Evolutionary conservation across 2,888 invertebrate genomes (phyloP).

Genomic region (Lasioglossum marginatum): DNA sequence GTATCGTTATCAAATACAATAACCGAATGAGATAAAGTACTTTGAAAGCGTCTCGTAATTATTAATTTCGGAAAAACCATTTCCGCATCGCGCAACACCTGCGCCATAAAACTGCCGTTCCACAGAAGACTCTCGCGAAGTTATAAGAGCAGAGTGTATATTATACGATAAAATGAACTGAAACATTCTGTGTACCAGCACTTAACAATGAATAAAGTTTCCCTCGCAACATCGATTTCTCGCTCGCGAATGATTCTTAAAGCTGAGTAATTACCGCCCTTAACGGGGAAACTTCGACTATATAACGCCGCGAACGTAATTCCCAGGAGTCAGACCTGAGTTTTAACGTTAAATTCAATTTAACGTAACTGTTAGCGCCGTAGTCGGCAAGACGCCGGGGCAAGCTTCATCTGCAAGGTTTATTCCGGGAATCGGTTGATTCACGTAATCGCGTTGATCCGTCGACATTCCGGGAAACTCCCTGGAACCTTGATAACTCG

Average conservation of each 20-base stretch:
- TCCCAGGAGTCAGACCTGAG: background rate
- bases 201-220: slow-evolving; percentile 11
- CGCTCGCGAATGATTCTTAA: background rate
- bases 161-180: background rate
- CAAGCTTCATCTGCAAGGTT: too few species aligned
- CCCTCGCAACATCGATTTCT: background rate
- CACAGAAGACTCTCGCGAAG: background rate
- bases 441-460: slow-evolving; percentile 38
- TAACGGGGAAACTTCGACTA: background rate
- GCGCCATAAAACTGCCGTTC: background rate
- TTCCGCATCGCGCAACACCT: background rate
- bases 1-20: background rate
- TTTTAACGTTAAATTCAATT: slow-evolving; percentile 13
- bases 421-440: slow-evolving; percentile 31
- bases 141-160: background rate
- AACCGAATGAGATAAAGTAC: background rate
- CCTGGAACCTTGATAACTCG: slow-evolving; percentile 7
- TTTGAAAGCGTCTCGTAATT: background rate
- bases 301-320: background rate
- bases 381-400: background rate
- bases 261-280: slow-evolving; percentile 34
- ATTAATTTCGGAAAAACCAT: background rate
- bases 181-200: slow-evolving; percentile 6
- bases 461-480: slow-evolving; percentile 10
- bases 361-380: slow-evolving; percentile 16